These are phyloP conservation scores for Epistrophe eligans DNA, from an alignment of 2,888 invertebrate species.

Conservation along the genomic window DNA sequence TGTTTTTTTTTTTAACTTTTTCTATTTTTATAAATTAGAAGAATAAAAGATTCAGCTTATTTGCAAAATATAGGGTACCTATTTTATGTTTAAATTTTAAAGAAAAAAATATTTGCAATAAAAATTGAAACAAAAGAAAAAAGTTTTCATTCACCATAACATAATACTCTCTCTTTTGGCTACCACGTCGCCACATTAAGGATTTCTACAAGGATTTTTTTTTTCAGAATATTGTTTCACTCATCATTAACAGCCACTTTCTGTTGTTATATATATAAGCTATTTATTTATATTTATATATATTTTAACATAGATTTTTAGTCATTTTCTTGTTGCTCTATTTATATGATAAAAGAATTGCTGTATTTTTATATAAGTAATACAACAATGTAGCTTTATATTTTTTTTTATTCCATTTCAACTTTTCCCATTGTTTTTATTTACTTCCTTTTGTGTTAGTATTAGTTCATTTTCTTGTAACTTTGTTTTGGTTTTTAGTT, in stretches of 20 bases:
- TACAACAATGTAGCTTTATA: not conserved
- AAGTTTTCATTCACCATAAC: not conserved
- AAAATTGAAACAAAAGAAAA: not conserved
- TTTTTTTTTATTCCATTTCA: not conserved
- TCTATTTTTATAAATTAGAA: too few species aligned
- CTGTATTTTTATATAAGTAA: not conserved
- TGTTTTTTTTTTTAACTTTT: not conserved
- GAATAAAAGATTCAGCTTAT: too few species aligned
- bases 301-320: not conserved
- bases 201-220: not conserved
- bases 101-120: not conserved
- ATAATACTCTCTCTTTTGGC: not conserved
- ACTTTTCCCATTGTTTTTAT: not conserved
- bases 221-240: not conserved
- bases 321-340: not conserved
- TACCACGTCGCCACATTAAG: not conserved
- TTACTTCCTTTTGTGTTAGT: conserved; percentile 19
- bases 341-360: not conserved
- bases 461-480: not conserved
- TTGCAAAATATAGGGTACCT: too few species aligned
- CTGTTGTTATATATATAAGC: conserved; percentile 7
- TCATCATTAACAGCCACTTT: conserved; percentile 23
- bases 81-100: not conserved
- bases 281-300: not conserved
- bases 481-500: not conserved